These are phyloP conservation scores for Thunnus albacares DNA, from an alignment of 2,797 vertebrate species.

Conservation along the genomic window DNA sequence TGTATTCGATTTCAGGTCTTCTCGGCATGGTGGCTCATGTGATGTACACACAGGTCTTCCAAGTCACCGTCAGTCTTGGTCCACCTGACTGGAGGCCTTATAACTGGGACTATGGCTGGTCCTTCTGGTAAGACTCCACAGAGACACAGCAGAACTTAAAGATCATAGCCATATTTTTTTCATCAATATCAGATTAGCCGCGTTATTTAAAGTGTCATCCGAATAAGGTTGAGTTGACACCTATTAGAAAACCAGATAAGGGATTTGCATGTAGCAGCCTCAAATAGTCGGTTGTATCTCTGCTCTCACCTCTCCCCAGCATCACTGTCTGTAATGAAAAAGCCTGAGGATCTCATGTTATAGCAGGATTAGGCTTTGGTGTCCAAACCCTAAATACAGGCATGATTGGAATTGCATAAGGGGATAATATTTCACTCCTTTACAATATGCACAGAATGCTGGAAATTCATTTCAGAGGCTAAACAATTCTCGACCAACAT, in stretches of 20 bases:
- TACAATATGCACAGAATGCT: slow-evolving; percentile 67
- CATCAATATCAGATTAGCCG: neutral
- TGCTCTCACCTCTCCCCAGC: slow-evolving; percentile 63
- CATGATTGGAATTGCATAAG: slow-evolving; percentile 80
- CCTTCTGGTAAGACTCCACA: slow-evolving; percentile 89
- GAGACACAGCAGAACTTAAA: neutral
- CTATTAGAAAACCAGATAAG: slow-evolving; percentile 13
- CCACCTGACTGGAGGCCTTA: slow-evolving; percentile 93
- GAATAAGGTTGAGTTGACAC: neutral
- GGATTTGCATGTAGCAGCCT: neutral
- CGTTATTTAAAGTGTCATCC: neutral
- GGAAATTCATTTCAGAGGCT: slow-evolving; percentile 55
- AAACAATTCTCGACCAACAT: slow-evolving; percentile 62
- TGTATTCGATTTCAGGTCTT: slow-evolving; percentile 86
- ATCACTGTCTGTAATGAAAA: slow-evolving; percentile 75
- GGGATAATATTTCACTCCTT: slow-evolving; percentile 77
- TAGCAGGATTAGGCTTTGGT: slow-evolving; percentile 80
- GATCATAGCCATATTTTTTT: neutral
- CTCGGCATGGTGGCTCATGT: slow-evolving; percentile 95
- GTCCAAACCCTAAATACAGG: slow-evolving; percentile 72
- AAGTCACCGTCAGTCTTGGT: slow-evolving; percentile 91
- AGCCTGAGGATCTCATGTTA: slow-evolving; percentile 77
- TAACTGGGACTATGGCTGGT: slow-evolving; percentile 94
- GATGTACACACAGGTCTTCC: slow-evolving; percentile 95
- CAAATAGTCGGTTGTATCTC: slow-evolving; percentile 32